Evolutionary conservation across 2,797 vertebrate species (phyloP), one percentile per base, ranked within the genome.

Genomic region (Triplophysa yarkandensis): DNA sequence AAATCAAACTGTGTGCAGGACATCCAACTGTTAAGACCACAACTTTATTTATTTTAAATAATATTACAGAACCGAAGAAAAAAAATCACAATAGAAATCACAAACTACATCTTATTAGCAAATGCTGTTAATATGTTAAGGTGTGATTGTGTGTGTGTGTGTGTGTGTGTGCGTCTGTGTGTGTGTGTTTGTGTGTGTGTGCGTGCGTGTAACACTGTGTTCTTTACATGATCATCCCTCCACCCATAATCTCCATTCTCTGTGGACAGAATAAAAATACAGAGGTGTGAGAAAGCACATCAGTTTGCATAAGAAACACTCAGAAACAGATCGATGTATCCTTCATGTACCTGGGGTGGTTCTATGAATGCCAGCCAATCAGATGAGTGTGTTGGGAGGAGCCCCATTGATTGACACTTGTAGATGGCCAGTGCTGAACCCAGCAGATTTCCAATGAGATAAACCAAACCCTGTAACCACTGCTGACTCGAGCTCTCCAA

Each of bases 351-450:
- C 95, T 98, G 94, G 0, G 96, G 95, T 0, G 96, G 95, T 32
- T 96, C 94, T 25, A 99, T 95, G 82, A 98, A 98, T 6, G 97
- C 97, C 83, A 98, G 87, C 97, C 97, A 99, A 85, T 98, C 97
- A 0, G 97, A 98, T 0, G 96, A 96, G 76, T 98, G 97, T 0
- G 97, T 98, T 1, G 97, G 97, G 21, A 98, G 86, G 34, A 99
- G 89, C 6, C 96, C 97, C 97, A 99, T 99, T 0, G 97, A 97
- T 85, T 99, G 97, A 87, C 96, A 99, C 87, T 99, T 98, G 86
- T 98, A 99, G 65, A 98, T 93, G 55, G 95, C 96, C 87, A 99
- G 74, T 0, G 96, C 96, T 4, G 97, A 92, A 34, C 95, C 96
- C 71, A 99, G 90, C 2, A 98, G 92, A 36, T 99, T 98, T 0